Base-by-base conservation (phyloP, 2,888 invertebrate species). In the Parapristionchus giblindavisi region DNA sequence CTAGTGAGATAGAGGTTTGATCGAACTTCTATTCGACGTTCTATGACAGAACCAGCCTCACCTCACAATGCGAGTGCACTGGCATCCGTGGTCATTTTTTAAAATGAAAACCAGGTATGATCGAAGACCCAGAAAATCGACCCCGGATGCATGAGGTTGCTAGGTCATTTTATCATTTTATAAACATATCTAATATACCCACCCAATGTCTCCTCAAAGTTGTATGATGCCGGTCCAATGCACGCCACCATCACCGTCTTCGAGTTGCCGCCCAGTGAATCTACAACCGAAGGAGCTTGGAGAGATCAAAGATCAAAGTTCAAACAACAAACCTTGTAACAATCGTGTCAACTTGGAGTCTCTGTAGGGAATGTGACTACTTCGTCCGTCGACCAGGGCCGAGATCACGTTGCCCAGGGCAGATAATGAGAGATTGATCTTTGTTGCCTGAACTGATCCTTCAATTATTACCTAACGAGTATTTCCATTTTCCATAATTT, bases 241-340 rank as follows among this genome's bases (percentile, higher is more conserved):
- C 97, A 98, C 14, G 99, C 99, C 74, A 99, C 94, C 98, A 99
- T 99, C 75, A 99, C 94, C 1, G 99, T 99, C 90, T 96, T 96
- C 60, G 98, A 95, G 91, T 98, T 98, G 14, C 99, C 99, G 75
- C 99, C 99, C 61, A 99, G 91, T 0, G 97, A 98, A 90, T 99
- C 98, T 82, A 70, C 17, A 68, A 51, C 11, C 11, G 34, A 24
- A 8, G 27, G 65, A 43, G 24, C 1, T 2, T 29, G 60, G 1
- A 11, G 24, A 32, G 66, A 51, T 32, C 51, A 34, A 66, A 66
- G 40, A 65, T 38, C 34, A 36, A 17, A 8, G 2, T 24, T 21
- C 29, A 34, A 58, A 4, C 11, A 21, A 58, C 36, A 43, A 43
- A 81, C 83, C 98, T 90, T 99, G 97, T 77, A 99, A 90, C 48